A percentile compares a stretch with the other conserved stretches of the same genome.
Conservation (phyloP, 2,113 vertebrate genomes). For the Sporophila hypoxantha region DNA sequence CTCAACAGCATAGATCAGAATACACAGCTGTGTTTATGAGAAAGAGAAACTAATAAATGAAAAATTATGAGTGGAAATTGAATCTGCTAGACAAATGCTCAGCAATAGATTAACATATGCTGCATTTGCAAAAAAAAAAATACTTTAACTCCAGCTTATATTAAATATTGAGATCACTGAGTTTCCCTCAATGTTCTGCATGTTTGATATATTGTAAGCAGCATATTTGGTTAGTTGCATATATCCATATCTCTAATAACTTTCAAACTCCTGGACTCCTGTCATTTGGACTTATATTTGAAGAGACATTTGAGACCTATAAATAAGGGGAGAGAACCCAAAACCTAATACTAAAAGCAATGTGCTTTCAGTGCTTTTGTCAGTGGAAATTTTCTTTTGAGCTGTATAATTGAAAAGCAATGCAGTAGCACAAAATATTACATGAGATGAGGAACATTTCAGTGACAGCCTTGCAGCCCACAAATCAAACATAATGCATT, state of each 20-base stretch:
- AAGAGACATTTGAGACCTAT: conserved; percentile 57
- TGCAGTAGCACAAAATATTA: conserved; percentile 51
- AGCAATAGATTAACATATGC: conserved; percentile 67
- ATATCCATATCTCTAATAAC: conserved; percentile 68
- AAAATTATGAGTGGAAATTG: conserved; percentile 68
- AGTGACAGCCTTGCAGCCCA: conserved; percentile 10
- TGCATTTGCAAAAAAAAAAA: conserved; percentile 49
- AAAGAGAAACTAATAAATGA: conserved; percentile 59
- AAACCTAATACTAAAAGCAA: conserved; percentile 23
- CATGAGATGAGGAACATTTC: conserved; percentile 10
- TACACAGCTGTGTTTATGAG: conserved; percentile 29
- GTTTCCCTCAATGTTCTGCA: conserved; percentile 55
- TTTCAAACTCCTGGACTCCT: conserved; percentile 58
- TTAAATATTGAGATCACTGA: conserved; percentile 71
- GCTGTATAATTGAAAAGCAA: conserved; percentile 65
- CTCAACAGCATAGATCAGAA: neutral
- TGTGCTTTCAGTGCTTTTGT: conserved; percentile 51
- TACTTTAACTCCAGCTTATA: conserved; percentile 60
- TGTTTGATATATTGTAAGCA: conserved; percentile 54
- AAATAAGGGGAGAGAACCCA: conserved; percentile 2
- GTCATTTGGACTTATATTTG: conserved; percentile 62
- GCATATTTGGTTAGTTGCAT: conserved; percentile 69
- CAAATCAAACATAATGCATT: conserved; percentile 40
- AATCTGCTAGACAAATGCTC: conserved; percentile 63
- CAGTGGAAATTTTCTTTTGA: conserved; percentile 54